A percentile compares a stretch with the other conserved stretches of the same genome.
These are phyloP conservation scores for Gambelia wislizenii DNA, from an alignment of 2,797 vertebrate genomes.

Conservation along the genomic window DNA sequence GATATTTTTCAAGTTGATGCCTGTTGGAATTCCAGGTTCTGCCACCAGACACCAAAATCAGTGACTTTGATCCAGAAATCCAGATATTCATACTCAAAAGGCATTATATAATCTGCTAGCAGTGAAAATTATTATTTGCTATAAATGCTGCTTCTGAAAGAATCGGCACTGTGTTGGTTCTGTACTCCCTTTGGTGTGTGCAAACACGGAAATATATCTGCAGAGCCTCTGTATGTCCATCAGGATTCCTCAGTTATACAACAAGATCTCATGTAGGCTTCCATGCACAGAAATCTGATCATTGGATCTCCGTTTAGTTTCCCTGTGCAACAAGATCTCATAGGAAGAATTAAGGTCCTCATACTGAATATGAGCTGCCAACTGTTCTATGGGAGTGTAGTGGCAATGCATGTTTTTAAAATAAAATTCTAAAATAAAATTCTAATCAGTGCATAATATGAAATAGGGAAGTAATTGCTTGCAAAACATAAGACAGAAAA, in stretches of 20 bases:
- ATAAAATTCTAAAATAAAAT: too few relatives aligned
- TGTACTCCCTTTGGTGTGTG: background rate
- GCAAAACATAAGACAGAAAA: too few relatives aligned
- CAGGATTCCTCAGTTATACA: background rate
- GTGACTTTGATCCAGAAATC: background rate
- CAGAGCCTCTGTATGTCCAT: too few relatives aligned
- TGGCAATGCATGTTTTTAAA: background rate
- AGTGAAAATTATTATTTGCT: background rate
- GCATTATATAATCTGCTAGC: background rate
- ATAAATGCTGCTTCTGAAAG: background rate
- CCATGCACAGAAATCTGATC: background rate
- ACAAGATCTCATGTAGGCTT: background rate
- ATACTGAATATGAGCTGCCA: too few relatives aligned
- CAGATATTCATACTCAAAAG: background rate
- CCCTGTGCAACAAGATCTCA: background rate
- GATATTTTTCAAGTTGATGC: background rate
- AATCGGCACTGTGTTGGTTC: background rate
- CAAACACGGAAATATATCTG: background rate
- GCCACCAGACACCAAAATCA: background rate
- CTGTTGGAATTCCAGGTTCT: background rate
- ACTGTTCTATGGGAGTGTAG: too few relatives aligned
- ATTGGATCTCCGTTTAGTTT: background rate
- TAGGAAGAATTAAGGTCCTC: background rate
- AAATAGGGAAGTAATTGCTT: background rate
- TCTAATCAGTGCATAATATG: background rate